Base-by-base conservation (phyloP, 64 coral and sea anemone genomes). In the Exaiptasia diaphana region DNA sequence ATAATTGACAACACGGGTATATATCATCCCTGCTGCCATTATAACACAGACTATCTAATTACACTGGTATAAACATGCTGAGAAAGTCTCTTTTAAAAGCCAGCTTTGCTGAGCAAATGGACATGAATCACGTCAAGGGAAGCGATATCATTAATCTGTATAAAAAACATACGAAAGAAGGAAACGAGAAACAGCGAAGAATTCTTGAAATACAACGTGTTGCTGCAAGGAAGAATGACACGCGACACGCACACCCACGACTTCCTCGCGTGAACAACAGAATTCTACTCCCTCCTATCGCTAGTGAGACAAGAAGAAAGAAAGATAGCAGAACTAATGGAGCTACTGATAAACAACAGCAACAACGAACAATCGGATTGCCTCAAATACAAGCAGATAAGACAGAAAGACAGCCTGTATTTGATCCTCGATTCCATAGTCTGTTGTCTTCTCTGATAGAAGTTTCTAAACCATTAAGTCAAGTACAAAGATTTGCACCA, bases 401-500 rank as follows among this genome's bases (percentile, higher is more conserved):
- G 40, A 27, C 23, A 43, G 39, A 85, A 5, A 59, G 39, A 64
- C 67, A 71, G 3, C 82, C 82, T 18, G 42, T 71, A 1, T 21
- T 69, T 23, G 82, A 85, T 74, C 82, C 82, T 61, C 25, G 82
- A 20, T 85, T 85, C 48, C 39, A 58, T 41, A 28, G 82, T 50
- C 60, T 85, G 31, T 60, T 85, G 48, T 74, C 82, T 45, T 59
- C 23, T 37, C 74, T 85, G 29, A 62, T 85, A 41, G 42, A 37
- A 2, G 74, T 56, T 38, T 41, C 41, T 18, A 53, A 45, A 59
- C 41, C 73, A 46, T 85, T 60, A 42, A 54, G 69, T 0, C 67
- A 85, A 52, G 43, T 85, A 30, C 82, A 85, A 29, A 73, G 82
- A 36, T 85, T 23, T 63, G 82, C 82, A 0, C 82, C 82, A 4